A percentile compares a stretch with the other conserved stretches of the same genome.
phyloP scores from a whole-genome alignment of 2,113 vertebrate genomes.

The Hippolais icterina region DNA sequence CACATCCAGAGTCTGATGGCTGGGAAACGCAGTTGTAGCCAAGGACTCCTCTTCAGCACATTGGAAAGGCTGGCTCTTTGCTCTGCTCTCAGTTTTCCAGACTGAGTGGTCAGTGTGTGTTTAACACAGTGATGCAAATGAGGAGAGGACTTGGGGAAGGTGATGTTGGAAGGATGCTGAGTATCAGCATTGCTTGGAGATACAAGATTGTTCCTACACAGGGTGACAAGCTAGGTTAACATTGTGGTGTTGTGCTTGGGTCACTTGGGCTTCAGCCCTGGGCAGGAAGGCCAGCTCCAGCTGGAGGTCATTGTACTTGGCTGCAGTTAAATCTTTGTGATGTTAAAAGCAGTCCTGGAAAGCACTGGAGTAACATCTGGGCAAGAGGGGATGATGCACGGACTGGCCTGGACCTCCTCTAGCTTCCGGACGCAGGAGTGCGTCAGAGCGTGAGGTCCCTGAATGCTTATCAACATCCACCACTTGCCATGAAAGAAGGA shows the following conservation, averaged over 20 bases:
- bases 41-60: not conserved
- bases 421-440: not conserved
- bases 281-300: not conserved
- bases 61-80: not conserved
- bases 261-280: not conserved
- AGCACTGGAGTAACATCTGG: not conserved
- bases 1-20: not conserved
- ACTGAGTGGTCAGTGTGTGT: not conserved
- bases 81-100: not conserved
- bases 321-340: not conserved
- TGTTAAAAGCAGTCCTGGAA: conserved; percentile 37
- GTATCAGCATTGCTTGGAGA: not conserved
- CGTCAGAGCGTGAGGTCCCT: not conserved
- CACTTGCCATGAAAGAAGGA: not conserved
- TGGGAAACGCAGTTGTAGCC: not conserved
- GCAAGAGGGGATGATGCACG: not conserved
- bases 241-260: not conserved
- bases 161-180: not conserved
- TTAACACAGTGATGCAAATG: not conserved
- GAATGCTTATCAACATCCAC: not conserved
- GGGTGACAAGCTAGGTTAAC: not conserved
- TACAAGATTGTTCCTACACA: not conserved
- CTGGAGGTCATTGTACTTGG: not conserved
- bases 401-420: not conserved
- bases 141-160: not conserved